Evolutionary conservation across 2,797 vertebrate genomes (phyloP).

Genomic region (Taeniopygia guttata): DNA sequence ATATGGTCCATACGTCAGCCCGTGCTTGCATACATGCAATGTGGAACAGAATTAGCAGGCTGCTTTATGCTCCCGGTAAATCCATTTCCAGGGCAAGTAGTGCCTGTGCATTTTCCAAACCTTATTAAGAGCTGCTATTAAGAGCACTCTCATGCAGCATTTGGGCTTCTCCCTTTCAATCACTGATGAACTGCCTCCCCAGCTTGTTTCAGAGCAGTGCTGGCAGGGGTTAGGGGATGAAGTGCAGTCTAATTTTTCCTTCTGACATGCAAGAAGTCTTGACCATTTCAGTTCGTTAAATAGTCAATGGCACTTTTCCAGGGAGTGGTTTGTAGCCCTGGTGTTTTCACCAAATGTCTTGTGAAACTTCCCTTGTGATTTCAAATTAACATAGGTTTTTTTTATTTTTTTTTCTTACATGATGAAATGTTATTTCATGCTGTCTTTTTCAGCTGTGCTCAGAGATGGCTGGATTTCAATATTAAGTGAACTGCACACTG

Average conservation of each 20-base stretch:
- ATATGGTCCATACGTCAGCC: neutral
- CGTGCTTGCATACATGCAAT: fast-evolving
- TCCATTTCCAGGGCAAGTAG: neutral
- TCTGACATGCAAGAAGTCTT: neutral
- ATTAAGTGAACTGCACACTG: neutral
- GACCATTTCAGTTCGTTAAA: neutral
- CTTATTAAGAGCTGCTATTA: neutral
- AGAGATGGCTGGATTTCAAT: neutral
- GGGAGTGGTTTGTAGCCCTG: neutral
- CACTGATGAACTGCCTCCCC: neutral
- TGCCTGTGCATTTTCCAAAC: neutral
- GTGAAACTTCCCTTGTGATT: conserved; percentile 14
- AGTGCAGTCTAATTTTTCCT: neutral
- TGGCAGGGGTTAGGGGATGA: neutral
- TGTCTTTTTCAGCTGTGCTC: conserved; percentile 1
- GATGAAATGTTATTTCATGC: conserved; percentile 17
- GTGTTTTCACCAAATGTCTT: conserved; percentile 27
- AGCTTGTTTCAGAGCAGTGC: neutral
- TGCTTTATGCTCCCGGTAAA: neutral
- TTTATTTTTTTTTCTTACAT: conserved; percentile 14
- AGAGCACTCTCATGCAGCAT: neutral
- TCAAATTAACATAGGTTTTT: conserved; percentile 8
- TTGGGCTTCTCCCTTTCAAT: neutral
- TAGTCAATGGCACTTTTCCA: neutral
- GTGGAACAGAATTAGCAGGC: neutral